Conservation (phyloP, 1,140 invertebrate genomes). For the Ostrea denselamellosa region DNA sequence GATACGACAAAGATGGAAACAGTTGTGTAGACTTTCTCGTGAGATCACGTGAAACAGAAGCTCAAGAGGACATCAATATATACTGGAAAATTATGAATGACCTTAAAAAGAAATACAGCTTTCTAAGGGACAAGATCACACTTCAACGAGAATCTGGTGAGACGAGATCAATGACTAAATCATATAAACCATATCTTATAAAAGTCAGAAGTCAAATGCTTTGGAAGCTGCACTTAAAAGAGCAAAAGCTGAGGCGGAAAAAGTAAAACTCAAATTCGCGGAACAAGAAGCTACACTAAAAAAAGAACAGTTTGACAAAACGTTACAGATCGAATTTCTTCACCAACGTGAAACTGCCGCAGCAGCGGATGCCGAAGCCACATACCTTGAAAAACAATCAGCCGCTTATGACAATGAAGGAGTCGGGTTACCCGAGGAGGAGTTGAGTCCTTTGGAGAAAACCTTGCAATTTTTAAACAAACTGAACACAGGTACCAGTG, state of each 20-base stretch:
- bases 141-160: not conserved
- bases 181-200: not conserved
- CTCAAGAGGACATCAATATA: not conserved
- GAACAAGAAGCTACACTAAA: not conserved
- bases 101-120: slow-evolving; percentile 23
- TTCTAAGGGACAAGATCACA: slow-evolving; percentile 33
- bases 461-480: slow-evolving; percentile 17
- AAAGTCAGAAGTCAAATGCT: not conserved
- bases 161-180: not conserved
- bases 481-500: not conserved
- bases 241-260: not conserved
- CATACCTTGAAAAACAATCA: slow-evolving; percentile 31
- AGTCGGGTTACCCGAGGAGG: not conserved
- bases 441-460: slow-evolving; percentile 34
- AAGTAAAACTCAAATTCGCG: not conserved
- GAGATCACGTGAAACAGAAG: slow-evolving; percentile 3
- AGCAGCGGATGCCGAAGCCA: slow-evolving; percentile 39
- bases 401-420: not conserved
- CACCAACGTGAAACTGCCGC: slow-evolving; percentile 32
- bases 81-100: slow-evolving; percentile 20
- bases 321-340: slow-evolving; percentile 29
- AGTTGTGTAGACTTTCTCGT: slow-evolving; percentile 33
- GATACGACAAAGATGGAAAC: slow-evolving; percentile 39
- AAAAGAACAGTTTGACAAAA: slow-evolving; percentile 42
- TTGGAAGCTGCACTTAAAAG: not conserved